Conservation (phyloP, 2,888 invertebrate genomes). For the Formica aserva region DNA sequence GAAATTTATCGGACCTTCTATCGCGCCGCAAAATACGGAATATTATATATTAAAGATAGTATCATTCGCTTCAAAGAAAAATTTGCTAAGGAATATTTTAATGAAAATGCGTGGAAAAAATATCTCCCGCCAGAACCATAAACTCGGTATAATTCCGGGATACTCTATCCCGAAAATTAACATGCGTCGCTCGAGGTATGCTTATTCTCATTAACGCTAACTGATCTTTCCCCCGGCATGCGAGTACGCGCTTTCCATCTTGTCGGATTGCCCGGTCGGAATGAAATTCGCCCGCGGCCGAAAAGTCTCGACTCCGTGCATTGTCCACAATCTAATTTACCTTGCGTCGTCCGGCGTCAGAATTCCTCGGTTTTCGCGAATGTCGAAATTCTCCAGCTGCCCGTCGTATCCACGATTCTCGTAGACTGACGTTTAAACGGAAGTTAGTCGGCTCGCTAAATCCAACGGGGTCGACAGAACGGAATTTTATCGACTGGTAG, state of each 20-base stretch:
- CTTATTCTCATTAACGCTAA: conserved; percentile 29
- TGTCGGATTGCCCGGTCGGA: conserved; percentile 9
- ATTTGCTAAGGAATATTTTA: neutral
- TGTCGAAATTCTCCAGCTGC: conserved; percentile 45
- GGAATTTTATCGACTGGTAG: conserved; percentile 29
- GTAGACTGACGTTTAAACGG: conserved; percentile 46
- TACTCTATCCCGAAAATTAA: conserved; percentile 14
- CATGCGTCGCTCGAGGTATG: conserved; percentile 19
- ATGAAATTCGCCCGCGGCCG: conserved; percentile 49
- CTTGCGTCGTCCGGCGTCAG: conserved; percentile 36
- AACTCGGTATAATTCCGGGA: conserved; percentile 13
- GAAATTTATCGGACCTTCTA: neutral
- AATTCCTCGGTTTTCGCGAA: conserved; percentile 51
- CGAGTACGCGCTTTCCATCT: conserved; percentile 32
- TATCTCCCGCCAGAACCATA: neutral
- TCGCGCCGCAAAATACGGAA: neutral
- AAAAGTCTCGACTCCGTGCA: conserved; percentile 42
- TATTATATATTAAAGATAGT: neutral
- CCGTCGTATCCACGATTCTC: conserved; percentile 12
- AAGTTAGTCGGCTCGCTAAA: conserved; percentile 19
- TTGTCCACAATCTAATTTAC: conserved; percentile 53
- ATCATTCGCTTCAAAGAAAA: neutral
- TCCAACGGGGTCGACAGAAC: neutral
- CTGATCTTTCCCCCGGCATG: neutral
- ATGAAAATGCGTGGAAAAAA: neutral